Conservation (phyloP, 2,113 vertebrate species). For the Zingel zingel region DNA sequence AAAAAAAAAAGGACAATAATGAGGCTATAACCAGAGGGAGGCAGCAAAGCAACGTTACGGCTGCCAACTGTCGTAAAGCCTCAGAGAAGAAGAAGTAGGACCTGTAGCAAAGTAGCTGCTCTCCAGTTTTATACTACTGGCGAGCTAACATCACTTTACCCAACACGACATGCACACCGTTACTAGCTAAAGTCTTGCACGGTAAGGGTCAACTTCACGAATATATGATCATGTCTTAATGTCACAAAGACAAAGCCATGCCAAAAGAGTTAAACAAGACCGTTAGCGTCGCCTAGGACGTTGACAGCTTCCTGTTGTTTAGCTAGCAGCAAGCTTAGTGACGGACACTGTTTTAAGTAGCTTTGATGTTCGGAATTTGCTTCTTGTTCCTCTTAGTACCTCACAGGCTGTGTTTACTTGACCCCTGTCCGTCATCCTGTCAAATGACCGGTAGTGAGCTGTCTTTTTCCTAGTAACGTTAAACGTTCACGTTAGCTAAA, state of each 20-base stretch:
- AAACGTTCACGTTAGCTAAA: neutral
- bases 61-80: neutral
- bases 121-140: neutral
- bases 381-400: constrained; percentile 12
- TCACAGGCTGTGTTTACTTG: neutral
- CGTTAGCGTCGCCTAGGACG: neutral
- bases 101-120: constrained; percentile 50
- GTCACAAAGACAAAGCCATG: neutral
- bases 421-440: neutral
- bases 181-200: constrained; percentile 4
- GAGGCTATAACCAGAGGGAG: neutral
- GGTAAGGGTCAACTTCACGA: neutral
- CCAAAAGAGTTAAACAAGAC: neutral
- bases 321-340: constrained; percentile 72
- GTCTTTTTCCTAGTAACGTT: neutral
- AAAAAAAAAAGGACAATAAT: neutral
- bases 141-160: constrained; percentile 22
- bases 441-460: neutral
- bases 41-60: neutral
- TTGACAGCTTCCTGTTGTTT: constrained; percentile 62
- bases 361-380: constrained; percentile 38
- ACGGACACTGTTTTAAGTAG: constrained; percentile 61
- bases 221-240: neutral
- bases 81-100: neutral
- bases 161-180: constrained; percentile 34